These are phyloP conservation scores for Enteromius mattozi DNA, from an alignment of 2,797 vertebrate species.

Conservation along the genomic window DNA sequence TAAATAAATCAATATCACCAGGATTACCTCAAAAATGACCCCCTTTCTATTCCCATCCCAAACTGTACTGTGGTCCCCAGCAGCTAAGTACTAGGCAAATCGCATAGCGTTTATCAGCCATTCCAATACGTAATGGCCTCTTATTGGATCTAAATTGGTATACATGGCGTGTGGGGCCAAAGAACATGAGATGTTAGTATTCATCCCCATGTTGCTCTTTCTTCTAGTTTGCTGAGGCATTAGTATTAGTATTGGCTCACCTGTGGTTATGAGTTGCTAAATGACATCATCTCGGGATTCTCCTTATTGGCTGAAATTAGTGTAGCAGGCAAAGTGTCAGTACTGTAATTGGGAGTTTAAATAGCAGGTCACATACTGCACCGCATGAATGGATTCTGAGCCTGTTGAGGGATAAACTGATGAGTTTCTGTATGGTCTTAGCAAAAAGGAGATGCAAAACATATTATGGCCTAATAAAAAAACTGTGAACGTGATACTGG, in stretches of 20 bases:
- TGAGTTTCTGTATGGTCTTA: neutral
- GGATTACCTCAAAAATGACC: neutral
- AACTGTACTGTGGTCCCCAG: slow-evolving; percentile 1
- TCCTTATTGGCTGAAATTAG: slow-evolving; percentile 44
- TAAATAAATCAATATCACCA: neutral
- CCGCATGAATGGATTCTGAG: slow-evolving; percentile 35
- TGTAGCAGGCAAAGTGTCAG: slow-evolving; percentile 42
- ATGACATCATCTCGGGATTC: slow-evolving; percentile 42
- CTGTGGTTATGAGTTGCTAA: slow-evolving; percentile 19
- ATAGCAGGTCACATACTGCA: slow-evolving; percentile 49
- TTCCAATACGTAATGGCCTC: neutral
- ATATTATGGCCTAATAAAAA: neutral
- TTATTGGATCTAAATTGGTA: slow-evolving; percentile 12
- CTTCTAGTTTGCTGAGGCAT: slow-evolving; percentile 37
- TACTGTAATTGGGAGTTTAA: slow-evolving; percentile 46
- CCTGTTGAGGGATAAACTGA: slow-evolving; percentile 18
- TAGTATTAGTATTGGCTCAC: slow-evolving; percentile 11
- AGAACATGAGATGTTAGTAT: slow-evolving; percentile 47
- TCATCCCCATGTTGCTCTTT: slow-evolving; percentile 17
- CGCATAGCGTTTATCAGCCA: slow-evolving; percentile 1
- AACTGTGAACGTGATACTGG: neutral
- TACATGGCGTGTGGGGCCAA: slow-evolving; percentile 14
- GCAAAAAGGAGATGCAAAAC: neutral
- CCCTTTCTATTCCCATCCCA: neutral
- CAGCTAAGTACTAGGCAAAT: slow-evolving; percentile 17